Evolutionary conservation across 1,140 invertebrate species (phyloP).

Genomic region (Bombus difficillimus): DNA sequence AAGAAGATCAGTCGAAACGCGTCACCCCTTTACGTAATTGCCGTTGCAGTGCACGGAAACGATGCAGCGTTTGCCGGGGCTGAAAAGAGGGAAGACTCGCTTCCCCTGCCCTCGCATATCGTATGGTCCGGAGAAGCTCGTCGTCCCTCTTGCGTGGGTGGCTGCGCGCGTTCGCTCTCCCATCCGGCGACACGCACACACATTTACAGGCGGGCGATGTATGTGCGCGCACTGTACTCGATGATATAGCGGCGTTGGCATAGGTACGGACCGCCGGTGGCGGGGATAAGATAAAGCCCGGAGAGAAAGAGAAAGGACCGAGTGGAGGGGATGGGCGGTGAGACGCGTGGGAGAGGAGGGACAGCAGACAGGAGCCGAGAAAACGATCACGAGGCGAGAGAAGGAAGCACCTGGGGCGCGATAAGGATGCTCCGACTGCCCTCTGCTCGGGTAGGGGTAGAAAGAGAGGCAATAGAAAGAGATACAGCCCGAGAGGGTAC

Average conservation of each 20-base stretch:
- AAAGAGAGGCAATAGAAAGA: slow-evolving; percentile 26
- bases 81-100: slow-evolving; percentile 46
- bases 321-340: not conserved
- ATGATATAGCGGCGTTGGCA: slow-evolving; percentile 28
- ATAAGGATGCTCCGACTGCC: slow-evolving; percentile 1
- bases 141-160: slow-evolving; percentile 29
- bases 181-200: not conserved
- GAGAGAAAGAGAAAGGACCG: slow-evolving; percentile 47
- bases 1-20: not conserved
- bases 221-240: slow-evolving; percentile 10
- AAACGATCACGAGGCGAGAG: not conserved
- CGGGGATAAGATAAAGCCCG: not conserved
- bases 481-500: slow-evolving; percentile 36
- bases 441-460: not conserved
- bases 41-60: not conserved
- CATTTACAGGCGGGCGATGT: not conserved
- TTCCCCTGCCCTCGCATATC: slow-evolving; percentile 31
- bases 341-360: not conserved
- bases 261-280: slow-evolving; percentile 42
- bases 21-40: slow-evolving; percentile 30
- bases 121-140: slow-evolving; percentile 40
- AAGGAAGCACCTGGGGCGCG: not conserved
- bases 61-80: slow-evolving; percentile 34
- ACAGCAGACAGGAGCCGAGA: slow-evolving; percentile 15
- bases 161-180: not conserved